These are phyloP conservation scores for Andrena flavipes DNA, from an alignment of 2,888 invertebrate genomes.

Conservation along the genomic window DNA sequence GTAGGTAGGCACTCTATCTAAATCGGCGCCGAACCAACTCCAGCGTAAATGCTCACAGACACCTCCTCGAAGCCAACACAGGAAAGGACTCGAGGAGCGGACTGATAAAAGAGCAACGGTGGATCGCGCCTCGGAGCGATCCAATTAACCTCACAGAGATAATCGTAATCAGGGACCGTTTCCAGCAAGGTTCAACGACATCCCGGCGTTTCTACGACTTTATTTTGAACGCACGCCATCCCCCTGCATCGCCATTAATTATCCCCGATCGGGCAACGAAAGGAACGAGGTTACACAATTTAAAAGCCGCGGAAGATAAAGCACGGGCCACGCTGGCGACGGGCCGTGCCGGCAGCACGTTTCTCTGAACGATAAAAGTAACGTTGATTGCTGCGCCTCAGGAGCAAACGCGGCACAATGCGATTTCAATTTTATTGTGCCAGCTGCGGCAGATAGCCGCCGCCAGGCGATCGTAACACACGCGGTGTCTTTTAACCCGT, in stretches of 20 bases:
- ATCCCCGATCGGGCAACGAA: slow-evolving; percentile 40
- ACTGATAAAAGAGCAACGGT: background rate
- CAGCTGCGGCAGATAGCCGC: slow-evolving; percentile 79
- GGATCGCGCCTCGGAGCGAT: slow-evolving; percentile 21
- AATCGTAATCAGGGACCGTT: slow-evolving; percentile 29
- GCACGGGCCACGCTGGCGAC: slow-evolving; percentile 35
- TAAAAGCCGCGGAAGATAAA: slow-evolving; percentile 51
- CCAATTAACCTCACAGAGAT: slow-evolving; percentile 33
- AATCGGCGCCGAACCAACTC: background rate
- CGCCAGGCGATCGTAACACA: slow-evolving; percentile 75
- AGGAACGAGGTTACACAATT: slow-evolving; percentile 54
- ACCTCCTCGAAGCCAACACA: background rate
- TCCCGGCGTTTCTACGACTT: slow-evolving; percentile 15
- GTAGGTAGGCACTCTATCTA: background rate
- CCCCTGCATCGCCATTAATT: slow-evolving; percentile 40
- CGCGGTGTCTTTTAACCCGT: slow-evolving; percentile 77
- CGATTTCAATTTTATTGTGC: slow-evolving; percentile 81
- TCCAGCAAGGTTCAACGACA: slow-evolving; percentile 34
- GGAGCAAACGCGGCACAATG: slow-evolving; percentile 73
- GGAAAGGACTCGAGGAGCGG: background rate
- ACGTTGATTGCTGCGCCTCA: slow-evolving; percentile 73
- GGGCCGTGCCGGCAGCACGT: slow-evolving; percentile 51
- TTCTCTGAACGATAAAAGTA: slow-evolving; percentile 79
- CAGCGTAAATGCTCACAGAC: background rate
- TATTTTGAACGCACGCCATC: slow-evolving; percentile 16